phyloP scores from a whole-genome alignment of 2,888 invertebrate species.

The Drosophila helvetica region DNA sequence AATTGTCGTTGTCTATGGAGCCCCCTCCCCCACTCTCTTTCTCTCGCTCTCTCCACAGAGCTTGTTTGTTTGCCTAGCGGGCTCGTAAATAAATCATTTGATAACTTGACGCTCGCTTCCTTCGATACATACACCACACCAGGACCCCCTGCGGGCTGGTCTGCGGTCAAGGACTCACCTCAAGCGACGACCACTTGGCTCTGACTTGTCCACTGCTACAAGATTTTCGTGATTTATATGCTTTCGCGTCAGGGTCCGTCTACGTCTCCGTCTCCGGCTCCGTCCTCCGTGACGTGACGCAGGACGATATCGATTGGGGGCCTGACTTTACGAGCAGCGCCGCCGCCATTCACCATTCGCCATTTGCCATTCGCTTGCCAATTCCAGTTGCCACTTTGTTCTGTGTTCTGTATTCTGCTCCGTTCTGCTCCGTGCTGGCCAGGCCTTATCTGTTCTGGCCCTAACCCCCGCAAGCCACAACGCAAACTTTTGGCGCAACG shows the following conservation, averaged over 20 bases:
- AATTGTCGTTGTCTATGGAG: conserved; percentile 52
- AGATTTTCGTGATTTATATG: conserved; percentile 77
- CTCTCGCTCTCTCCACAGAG: conserved; percentile 29
- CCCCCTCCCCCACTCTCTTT: not conserved
- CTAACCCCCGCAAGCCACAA: conserved; percentile 34
- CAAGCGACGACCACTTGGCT: conserved; percentile 45
- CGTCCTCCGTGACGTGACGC: conserved; percentile 62
- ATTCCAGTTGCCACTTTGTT: conserved; percentile 61
- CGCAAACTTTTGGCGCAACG: conserved; percentile 62
- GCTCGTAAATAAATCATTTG: conserved; percentile 78
- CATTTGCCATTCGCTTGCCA: conserved; percentile 18
- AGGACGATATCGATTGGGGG: conserved; percentile 64
- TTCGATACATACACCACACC: conserved; percentile 35
- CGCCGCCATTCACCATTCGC: conserved; percentile 7
- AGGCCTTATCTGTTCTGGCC: conserved; percentile 58
- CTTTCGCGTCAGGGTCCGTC: conserved; percentile 54
- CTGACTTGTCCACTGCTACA: conserved; percentile 64
- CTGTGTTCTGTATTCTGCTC: conserved; percentile 14
- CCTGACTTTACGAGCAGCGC: conserved; percentile 39
- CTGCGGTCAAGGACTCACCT: conserved; percentile 73
- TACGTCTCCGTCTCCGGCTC: conserved; percentile 40
- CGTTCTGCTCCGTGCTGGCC: conserved; percentile 12
- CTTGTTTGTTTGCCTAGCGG: conserved; percentile 74
- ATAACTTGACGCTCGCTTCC: conserved; percentile 75
- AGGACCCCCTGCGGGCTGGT: conserved; percentile 35